Evolutionary conservation across 2,888 invertebrate genomes (phyloP), one percentile per base, ranked within the genome.

Genomic region (Mycalesis mineus): DNA sequence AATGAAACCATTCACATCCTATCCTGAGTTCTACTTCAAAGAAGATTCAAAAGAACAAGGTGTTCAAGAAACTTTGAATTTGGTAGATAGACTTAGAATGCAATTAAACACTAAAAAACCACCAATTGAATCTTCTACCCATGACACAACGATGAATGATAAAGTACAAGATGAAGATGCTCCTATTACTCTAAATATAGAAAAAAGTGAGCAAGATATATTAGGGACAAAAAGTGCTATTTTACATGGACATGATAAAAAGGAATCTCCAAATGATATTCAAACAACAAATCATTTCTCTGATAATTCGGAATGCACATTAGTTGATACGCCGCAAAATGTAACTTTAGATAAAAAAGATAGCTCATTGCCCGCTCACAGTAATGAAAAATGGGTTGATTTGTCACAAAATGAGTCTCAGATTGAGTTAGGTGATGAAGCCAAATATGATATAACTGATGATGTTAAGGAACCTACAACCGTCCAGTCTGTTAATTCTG

Each of bases 81-180:
- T 97, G 29, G 95, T 97, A 4, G 95, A 96, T 73, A 95, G 97
- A 72, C 84, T 97, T 14, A 91, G 96, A 49, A 92, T 94, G 91
- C 93, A 93, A 72, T 87, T 95, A 69, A 91, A 91, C 62, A 90
- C 90, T 33, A 94, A 94, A 73, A 94, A 94, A 77, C 91, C 92
- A 14, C 90, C 88, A 54, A 74, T 89, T 39, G 90, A 89, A 57
- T 78, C 88, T 65, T 71, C 86, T 14, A 81, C 85, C 57, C 77
- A 82, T 59, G 90, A 91, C 52, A 64, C 70, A 6, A 64, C 67
- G 39, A 63, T 66, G 6, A 70, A 65, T 44, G 78, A 82, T 14
- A 76, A 75, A 5, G 76, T 77, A 57, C 75, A 78, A n/a, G 69
- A 65, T 58, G 73, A 71, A 7, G 75, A 74, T 17, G 73, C 73